phyloP scores from a whole-genome alignment of 2,888 invertebrate genomes.

The Hecatera dysodea region DNA sequence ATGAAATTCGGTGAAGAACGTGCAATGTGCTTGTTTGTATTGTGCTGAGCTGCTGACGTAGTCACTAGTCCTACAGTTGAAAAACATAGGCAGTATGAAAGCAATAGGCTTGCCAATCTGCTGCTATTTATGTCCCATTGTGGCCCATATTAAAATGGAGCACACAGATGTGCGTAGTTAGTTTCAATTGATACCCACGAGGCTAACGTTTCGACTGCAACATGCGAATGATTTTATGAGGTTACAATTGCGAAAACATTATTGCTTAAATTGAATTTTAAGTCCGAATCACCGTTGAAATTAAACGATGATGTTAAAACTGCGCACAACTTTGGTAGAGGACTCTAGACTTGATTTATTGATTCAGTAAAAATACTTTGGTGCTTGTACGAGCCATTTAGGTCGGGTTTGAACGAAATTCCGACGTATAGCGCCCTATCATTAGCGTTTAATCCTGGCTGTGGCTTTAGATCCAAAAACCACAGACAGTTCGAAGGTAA shows the following conservation, averaged over 20 bases:
- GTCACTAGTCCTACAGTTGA: slow-evolving; percentile 20
- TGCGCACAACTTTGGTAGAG: neutral
- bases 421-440: slow-evolving; percentile 16
- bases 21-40: neutral
- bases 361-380: slow-evolving; percentile 42
- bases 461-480: slow-evolving; percentile 30
- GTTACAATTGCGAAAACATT: slow-evolving; percentile 49
- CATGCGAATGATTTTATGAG: slow-evolving; percentile 51
- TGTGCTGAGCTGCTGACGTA: neutral
- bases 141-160: slow-evolving; percentile 61
- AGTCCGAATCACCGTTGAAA: slow-evolving; percentile 13
- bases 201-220: slow-evolving; percentile 44
- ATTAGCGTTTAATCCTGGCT: slow-evolving; percentile 18
- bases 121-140: slow-evolving; percentile 51
- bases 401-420: slow-evolving; percentile 37
- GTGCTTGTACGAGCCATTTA: slow-evolving; percentile 37
- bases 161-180: slow-evolving; percentile 58
- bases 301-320: slow-evolving; percentile 20
- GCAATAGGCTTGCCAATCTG: slow-evolving; percentile 47
- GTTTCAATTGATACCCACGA: slow-evolving; percentile 61
- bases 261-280: slow-evolving; percentile 25
- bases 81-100: slow-evolving; percentile 30
- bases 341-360: slow-evolving; percentile 32
- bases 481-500: slow-evolving; percentile 23
- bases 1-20: neutral